These are phyloP conservation scores for Pogonognathellus flavescens DNA, from an alignment of 1,140 invertebrate species.

Conservation along the genomic window DNA sequence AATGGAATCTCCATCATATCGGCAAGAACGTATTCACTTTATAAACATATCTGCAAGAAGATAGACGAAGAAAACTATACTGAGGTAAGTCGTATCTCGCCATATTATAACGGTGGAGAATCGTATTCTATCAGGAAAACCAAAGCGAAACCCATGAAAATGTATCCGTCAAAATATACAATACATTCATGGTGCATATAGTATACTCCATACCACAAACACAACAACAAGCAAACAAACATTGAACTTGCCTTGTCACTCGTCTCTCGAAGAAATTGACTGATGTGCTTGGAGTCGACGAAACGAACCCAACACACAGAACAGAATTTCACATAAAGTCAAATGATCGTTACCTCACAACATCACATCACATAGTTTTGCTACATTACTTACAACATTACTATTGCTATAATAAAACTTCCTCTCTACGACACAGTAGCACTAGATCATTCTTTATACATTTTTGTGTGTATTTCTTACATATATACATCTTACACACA, in stretches of 20 bases:
- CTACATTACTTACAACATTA: neutral
- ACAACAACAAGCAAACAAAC: slow-evolving; percentile 37
- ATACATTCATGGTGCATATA: neutral
- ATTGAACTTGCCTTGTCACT: slow-evolving; percentile 46
- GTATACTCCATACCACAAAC: neutral
- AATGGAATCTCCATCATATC: neutral
- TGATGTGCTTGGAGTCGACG: slow-evolving; percentile 5
- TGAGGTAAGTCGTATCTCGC: no score
- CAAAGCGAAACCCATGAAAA: slow-evolving; percentile 2
- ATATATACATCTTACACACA: no score
- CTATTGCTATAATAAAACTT: neutral
- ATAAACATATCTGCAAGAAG: neutral
- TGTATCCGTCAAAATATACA: slow-evolving; percentile 2
- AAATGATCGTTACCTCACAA: slow-evolving; percentile 1
- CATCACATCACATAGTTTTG: neutral
- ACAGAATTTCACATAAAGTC: neutral
- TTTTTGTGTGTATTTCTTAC: no score
- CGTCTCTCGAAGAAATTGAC: slow-evolving; percentile 38
- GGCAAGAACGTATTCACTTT: neutral
- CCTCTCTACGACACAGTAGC: no score
- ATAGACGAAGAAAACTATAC: neutral
- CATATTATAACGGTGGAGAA: no score
- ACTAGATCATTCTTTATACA: no score
- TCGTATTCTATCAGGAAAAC: neutral
- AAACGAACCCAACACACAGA: neutral